Evolutionary conservation across 2,888 invertebrate species (phyloP), one percentile per base, ranked within the genome.

Genomic region (Luperina testacea): DNA sequence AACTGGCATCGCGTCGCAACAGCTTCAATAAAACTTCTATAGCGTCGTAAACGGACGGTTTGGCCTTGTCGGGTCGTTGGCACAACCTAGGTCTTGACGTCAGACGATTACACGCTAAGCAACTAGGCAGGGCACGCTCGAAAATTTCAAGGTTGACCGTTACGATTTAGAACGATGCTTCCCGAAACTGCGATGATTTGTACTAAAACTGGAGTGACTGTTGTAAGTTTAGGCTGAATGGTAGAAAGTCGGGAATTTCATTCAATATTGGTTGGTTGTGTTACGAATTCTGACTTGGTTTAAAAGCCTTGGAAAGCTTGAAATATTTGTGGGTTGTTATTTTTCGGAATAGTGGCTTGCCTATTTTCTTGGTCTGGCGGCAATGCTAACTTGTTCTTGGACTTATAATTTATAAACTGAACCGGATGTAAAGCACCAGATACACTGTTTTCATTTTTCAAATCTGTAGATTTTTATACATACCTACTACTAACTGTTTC

Each of bases 41-140:
- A 85, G 92, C 91, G 91, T 91, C 89, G 91, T 90, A 91, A 92
- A 92, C 90, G 88, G 87, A 88, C 88, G 81, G 75, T 81, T 91
- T 92, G 93, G 93, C 94, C 94, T 94, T 93, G 94, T 74, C 87
- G 88, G 94, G 93, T 94, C 93, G 90, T 93, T 93, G 92, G 80
- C 94, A 89, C 90, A 90, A 90, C 92, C 91, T 93, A 92, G 90
- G 91, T 89, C 84, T 90, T 91, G 89, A 92, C 92, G 93, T 93
- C 93, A 93, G 86, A 32, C 83, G 85, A 86, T 87, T 87, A 89
- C 84, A 90, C 85, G 90, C 90, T 86, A 88, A 82, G 89, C 89
- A 84, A 90, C 88, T 86, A 78, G 81, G 80, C 86, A 80, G 74
- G 84, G 84, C 78, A 75, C 81, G 73, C 75, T 82, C 85, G 78